Evolutionary conservation across 2,888 invertebrate genomes (phyloP).

Genomic region (Liposcelis brunnea): DNA sequence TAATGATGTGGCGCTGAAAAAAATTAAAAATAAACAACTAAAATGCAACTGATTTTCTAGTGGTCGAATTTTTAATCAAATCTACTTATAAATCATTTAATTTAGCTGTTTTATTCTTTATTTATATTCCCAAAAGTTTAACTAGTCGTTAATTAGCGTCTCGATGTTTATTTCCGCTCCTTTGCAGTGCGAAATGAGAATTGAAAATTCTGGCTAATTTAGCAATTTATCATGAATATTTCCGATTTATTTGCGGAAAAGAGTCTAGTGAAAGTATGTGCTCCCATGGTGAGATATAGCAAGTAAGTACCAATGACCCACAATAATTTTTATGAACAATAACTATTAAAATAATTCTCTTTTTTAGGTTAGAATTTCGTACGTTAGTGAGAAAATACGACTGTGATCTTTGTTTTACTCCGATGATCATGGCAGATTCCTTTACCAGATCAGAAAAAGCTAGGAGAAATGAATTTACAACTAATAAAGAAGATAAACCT

Average conservation of each 20-base stretch:
- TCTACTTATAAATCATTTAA: too few relatives aligned
- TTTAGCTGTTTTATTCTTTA: too few relatives aligned
- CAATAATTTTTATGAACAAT: too few relatives aligned
- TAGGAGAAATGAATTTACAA: conserved; percentile 63
- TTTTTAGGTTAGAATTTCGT: conserved; percentile 54
- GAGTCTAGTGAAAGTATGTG: conserved; percentile 58
- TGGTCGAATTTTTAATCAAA: too few relatives aligned
- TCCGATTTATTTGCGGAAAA: conserved; percentile 46
- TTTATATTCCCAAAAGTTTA: too few relatives aligned
- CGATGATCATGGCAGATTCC: conserved; percentile 93
- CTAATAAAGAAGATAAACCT: conserved; percentile 59
- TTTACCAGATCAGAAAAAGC: conserved; percentile 81
- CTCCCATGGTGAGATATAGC: conserved; percentile 94
- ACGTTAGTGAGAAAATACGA: conserved; percentile 57
- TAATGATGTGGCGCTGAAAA: too few relatives aligned
- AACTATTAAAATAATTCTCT: conserved; percentile 17
- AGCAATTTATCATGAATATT: conserved; percentile 28
- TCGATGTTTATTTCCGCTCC: too few relatives aligned
- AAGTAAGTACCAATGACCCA: conserved; percentile 34
- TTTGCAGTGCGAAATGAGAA: too few relatives aligned
- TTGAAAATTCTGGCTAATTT: too few relatives aligned
- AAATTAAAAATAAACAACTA: too few relatives aligned
- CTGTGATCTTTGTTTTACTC: conserved; percentile 82
- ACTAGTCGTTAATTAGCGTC: too few relatives aligned
- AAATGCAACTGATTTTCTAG: too few relatives aligned